Percentiles rank a stretch among this genome's conserved stretches.
Evolutionary conservation across 2,113 vertebrate species (phyloP).

Genomic region (Scatophagus argus): DNA sequence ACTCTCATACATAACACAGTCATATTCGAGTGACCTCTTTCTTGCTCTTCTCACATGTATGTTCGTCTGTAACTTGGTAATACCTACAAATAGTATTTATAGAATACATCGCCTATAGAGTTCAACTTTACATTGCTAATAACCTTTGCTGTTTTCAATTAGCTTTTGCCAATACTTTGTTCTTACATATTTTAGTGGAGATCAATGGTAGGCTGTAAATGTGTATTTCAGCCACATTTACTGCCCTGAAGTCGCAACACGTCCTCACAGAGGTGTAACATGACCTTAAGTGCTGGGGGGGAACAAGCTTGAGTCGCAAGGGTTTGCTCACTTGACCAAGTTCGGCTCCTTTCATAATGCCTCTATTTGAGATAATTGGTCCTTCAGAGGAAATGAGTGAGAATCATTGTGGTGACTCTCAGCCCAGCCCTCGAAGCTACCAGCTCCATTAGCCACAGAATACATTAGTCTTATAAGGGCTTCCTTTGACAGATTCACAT

Average conservation of each 20-base stretch:
- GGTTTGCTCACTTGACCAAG: conserved; percentile 71
- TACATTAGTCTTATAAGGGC: conserved; percentile 76
- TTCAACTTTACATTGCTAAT: neutral
- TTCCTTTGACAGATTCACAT: conserved; percentile 71
- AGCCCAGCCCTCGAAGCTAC: conserved; percentile 65
- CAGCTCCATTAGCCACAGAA: conserved; percentile 79
- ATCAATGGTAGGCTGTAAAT: neutral
- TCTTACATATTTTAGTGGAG: neutral
- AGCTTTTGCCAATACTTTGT: neutral
- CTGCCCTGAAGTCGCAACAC: conserved; percentile 9
- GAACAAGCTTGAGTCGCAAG: conserved; percentile 35
- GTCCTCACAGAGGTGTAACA: conserved; percentile 30
- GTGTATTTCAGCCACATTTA: conserved; percentile 9
- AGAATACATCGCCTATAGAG: neutral
- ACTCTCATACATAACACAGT: conserved; percentile 58
- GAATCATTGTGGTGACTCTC: conserved; percentile 74
- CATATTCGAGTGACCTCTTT: conserved; percentile 39
- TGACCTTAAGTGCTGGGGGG: conserved; percentile 52
- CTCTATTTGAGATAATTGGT: conserved; percentile 82
- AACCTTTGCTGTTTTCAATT: neutral
- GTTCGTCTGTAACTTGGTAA: conserved; percentile 16
- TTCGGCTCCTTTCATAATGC: conserved; percentile 70
- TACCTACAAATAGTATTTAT: conserved; percentile 4
- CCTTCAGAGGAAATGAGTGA: conserved; percentile 80
- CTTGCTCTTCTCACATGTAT: conserved; percentile 29